Evolutionary conservation across 2,888 invertebrate species (phyloP), one percentile per base, ranked within the genome.

Genomic region (Dioctria rufipes): DNA sequence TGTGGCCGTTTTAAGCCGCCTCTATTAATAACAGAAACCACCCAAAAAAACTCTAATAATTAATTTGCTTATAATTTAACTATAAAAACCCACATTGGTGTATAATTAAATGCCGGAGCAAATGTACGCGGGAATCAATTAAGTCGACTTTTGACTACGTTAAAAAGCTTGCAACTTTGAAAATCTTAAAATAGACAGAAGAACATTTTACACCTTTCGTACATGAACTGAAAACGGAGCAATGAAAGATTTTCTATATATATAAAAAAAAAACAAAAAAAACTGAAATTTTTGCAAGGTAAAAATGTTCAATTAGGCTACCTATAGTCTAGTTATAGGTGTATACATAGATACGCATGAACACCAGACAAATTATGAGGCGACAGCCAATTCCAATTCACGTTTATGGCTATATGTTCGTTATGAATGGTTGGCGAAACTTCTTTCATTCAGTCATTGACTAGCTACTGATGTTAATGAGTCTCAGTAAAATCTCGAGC

Each of bases 231-330:
- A 25, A 25, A 25, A 67, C 11, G 2, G n/a, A 65, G 65, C 25
- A 67, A 67, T 67, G 13, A 67, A 67, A 67, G 37, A 67, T 67
- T 73, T 60, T 66, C 58, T 9, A 51, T 73, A 42, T n/a, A 37
- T n/a, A n/a, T n/a, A n/a, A n/a, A n/a, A n/a, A n/a, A n/a, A 58
- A 60, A 73, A 58, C n/a, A 58, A 60, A 73, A 58, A 73, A 58
- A 73, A 69, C 54, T 69, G 49, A 42, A 69, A 51, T 69, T 49
- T 37, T 69, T 69, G 69, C 69, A 39, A 69, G 69, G 51, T 69
- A 39, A 69, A 25, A 25, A 39, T 51, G 37, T 37, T 69, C 37
- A 69, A 69, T 69, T 51, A 69, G 51, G 25, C 25, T 25, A 2
- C 0, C 25, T 25, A 25, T 25, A 25, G 25, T 25, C 25, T 25